A percentile compares a stretch with the other conserved stretches of the same genome.
Evolutionary conservation across 2,888 invertebrate species (phyloP).

Genomic region (Dryobotodes eremita): DNA sequence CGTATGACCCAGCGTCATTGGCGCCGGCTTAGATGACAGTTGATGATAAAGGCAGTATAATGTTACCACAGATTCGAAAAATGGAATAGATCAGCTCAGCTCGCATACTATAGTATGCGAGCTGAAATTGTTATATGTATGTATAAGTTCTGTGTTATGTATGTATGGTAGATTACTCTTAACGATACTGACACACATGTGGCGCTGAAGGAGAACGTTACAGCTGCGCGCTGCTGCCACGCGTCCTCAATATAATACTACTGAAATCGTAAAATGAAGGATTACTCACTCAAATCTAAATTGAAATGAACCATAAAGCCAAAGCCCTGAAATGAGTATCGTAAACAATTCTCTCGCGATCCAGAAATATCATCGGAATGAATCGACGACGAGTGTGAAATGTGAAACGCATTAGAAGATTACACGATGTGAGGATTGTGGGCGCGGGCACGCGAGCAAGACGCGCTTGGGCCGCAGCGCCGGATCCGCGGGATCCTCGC

Average conservation of each 20-base stretch:
- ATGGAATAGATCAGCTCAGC: too few species aligned
- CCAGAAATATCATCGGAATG: slow-evolving; percentile 71
- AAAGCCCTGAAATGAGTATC: slow-evolving; percentile 66
- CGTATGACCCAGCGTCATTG: too few species aligned
- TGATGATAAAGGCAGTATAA: neutral
- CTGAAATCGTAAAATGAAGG: slow-evolving; percentile 48
- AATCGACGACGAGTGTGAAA: slow-evolving; percentile 69
- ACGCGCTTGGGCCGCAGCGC: slow-evolving; percentile 3
- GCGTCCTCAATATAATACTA: slow-evolving; percentile 31
- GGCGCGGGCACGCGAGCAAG: slow-evolving; percentile 21
- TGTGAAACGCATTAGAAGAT: slow-evolving; percentile 64
- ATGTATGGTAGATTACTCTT: neutral
- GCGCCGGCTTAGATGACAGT: too few species aligned
- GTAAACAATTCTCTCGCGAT: slow-evolving; percentile 69
- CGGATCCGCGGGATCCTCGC: slow-evolving; percentile 31
- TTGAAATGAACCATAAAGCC: slow-evolving; percentile 52
- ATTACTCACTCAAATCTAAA: slow-evolving; percentile 65
- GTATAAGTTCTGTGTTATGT: neutral
- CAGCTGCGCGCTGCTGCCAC: neutral
- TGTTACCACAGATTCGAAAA: neutral
- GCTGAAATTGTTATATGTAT: neutral
- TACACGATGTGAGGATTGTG: slow-evolving; percentile 33
- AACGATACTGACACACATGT: neutral
- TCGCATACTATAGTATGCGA: neutral
- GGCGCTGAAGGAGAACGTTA: slow-evolving; percentile 2